Evolutionary conservation across 30 jellyfish, hydroid and myxozoan species (phyloP).

Genomic region (Pseudorhiza aurosa): DNA sequence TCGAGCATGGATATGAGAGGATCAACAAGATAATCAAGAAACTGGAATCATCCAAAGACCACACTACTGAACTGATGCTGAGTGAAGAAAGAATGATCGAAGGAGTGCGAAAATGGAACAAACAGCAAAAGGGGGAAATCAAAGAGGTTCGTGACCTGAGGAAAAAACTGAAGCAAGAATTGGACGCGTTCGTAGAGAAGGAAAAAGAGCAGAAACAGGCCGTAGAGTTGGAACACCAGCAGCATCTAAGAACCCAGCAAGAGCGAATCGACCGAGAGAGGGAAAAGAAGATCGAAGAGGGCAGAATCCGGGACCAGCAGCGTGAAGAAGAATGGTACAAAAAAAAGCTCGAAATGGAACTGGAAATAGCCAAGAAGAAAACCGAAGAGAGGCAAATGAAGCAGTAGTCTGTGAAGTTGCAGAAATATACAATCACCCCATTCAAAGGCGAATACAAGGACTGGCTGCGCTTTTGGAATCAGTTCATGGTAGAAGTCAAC

Average conservation of each 20-base stretch:
- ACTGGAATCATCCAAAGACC: conserved; percentile 13
- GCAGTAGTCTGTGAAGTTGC: conserved; percentile 73
- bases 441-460: conserved; percentile 77
- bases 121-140: conserved; percentile 10
- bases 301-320: background rate
- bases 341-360: conserved; percentile 41
- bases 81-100: conserved; percentile 23
- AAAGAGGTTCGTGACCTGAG: conserved; percentile 18
- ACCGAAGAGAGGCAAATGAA: conserved; percentile 41
- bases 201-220: conserved; percentile 21
- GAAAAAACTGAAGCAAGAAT: conserved; percentile 17
- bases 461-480: conserved; percentile 87
- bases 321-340: conserved; percentile 40
- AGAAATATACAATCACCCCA: conserved; percentile 77
- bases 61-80: conserved; percentile 14
- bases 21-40: conserved; percentile 1
- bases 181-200: conserved; percentile 2
- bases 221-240: background rate
- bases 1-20: conserved; percentile 17
- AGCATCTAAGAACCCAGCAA: conserved; percentile 41
- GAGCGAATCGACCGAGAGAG: conserved; percentile 2
- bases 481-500: conserved; percentile 73
- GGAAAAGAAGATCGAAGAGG: background rate
- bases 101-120: conserved; percentile 5
- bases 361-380: conserved; percentile 27